These are phyloP conservation scores for Gymnoscopelus microlampas DNA, from an alignment of 2,797 vertebrate genomes.

Conservation along the genomic window DNA sequence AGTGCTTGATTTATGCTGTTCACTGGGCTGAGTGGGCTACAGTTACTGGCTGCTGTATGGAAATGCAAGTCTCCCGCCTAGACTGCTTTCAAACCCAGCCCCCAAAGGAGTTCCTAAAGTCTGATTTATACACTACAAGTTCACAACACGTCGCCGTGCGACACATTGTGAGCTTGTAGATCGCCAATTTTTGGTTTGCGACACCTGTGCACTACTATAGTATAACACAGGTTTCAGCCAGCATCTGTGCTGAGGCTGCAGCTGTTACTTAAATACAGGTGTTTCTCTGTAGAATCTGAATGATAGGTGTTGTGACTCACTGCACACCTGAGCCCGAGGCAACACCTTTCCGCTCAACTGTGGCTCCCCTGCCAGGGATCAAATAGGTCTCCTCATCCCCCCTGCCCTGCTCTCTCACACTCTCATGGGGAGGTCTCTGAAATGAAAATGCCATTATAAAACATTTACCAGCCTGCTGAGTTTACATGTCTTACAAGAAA, in stretches of 20 bases:
- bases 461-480: conserved; percentile 69
- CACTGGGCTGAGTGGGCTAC: conserved; percentile 6
- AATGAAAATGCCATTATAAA: conserved; percentile 69
- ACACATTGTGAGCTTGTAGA: too few species aligned
- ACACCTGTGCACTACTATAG: too few species aligned
- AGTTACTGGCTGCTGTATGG: conserved; percentile 12
- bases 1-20: conserved; percentile 16
- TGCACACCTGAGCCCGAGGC: conserved; percentile 38
- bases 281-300: conserved; percentile 32
- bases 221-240: background rate
- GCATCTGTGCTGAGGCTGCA: background rate
- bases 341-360: conserved; percentile 26
- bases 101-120: background rate
- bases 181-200: too few species aligned
- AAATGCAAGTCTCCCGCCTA: background rate
- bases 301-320: conserved; percentile 25
- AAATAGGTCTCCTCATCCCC: background rate
- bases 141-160: too few species aligned
- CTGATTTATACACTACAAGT: too few species aligned
- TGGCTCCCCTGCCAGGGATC: conserved; percentile 15
- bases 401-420: conserved; percentile 13
- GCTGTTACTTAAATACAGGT: conserved; percentile 27
- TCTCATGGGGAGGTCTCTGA: conserved; percentile 40
- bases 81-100: background rate
- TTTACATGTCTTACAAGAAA: conserved; percentile 71